Evolutionary conservation across 2,888 invertebrate species (phyloP).

Genomic region (Cerastis leucographa): DNA sequence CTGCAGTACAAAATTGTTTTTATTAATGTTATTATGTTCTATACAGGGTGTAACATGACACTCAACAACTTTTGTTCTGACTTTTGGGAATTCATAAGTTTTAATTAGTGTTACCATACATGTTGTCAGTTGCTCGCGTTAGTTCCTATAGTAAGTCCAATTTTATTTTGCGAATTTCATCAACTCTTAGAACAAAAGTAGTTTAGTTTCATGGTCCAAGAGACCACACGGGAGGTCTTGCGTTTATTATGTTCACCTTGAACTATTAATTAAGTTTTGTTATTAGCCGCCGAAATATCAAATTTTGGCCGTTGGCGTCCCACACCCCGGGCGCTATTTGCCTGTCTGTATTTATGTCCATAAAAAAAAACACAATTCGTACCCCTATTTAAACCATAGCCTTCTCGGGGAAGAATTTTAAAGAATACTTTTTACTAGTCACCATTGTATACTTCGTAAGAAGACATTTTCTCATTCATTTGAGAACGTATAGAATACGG

Average conservation of each 20-base stretch:
- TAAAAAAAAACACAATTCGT: background rate
- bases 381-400: background rate
- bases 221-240: background rate
- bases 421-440: background rate
- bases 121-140: too few relatives aligned
- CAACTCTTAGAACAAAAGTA: too few relatives aligned
- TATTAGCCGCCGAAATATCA: background rate
- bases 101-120: too few relatives aligned
- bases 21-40: background rate
- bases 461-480: background rate
- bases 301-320: background rate
- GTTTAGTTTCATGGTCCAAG: too few relatives aligned
- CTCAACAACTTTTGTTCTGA: too few relatives aligned
- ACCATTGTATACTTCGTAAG: background rate
- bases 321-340: background rate
- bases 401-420: background rate
- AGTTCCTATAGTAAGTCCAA: too few relatives aligned
- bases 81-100: too few relatives aligned
- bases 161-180: too few relatives aligned
- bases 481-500: background rate
- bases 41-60: background rate
- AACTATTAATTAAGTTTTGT: background rate
- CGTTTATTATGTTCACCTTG: background rate
- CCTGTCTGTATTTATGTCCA: background rate
- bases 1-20: background rate